A percentile compares a stretch with the other conserved stretches of the same genome.
phyloP scores from a whole-genome alignment of 1,140 invertebrate species.

The Cecropterus lyciades region DNA sequence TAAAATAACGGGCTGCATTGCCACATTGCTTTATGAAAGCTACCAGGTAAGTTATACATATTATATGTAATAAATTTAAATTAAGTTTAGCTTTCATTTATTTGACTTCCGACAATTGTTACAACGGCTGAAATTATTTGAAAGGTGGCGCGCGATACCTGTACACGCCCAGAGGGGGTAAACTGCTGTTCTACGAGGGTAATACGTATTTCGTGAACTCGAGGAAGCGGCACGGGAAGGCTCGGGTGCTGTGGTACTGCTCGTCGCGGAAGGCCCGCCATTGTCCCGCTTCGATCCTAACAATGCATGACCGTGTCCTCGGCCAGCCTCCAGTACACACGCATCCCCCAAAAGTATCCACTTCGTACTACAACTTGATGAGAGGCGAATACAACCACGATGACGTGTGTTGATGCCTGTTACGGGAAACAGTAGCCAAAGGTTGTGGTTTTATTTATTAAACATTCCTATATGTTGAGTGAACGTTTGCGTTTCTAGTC shows the following conservation, averaged over 20 bases:
- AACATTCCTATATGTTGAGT: conserved; percentile 16
- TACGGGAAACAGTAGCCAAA: conserved; percentile 5
- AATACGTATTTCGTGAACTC: conserved; percentile 70
- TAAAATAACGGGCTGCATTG: background rate
- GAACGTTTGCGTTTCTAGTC: conserved; percentile 7
- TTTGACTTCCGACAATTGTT: conserved; percentile 9
- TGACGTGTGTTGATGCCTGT: background rate
- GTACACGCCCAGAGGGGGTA: conserved; percentile 56
- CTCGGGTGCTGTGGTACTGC: conserved; percentile 66
- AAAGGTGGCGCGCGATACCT: conserved; percentile 59
- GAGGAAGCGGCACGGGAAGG: conserved; percentile 52
- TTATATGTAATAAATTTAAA: background rate
- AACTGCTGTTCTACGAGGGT: conserved; percentile 61
- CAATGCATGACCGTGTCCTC: conserved; percentile 57
- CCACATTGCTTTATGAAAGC: background rate
- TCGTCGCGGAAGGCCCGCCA: conserved; percentile 63
- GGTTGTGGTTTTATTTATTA: conserved; percentile 12
- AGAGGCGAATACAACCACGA: conserved; percentile 6
- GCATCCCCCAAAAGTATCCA: conserved; percentile 67
- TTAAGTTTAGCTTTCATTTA: background rate
- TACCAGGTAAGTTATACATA: background rate
- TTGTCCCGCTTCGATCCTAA: conserved; percentile 64
- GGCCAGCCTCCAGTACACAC: conserved; percentile 61
- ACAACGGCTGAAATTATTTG: conserved; percentile 39
- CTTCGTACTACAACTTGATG: conserved; percentile 37